Base-by-base conservation (phyloP, 2,797 vertebrate genomes). In the Paratrypauchen microcephalus region DNA sequence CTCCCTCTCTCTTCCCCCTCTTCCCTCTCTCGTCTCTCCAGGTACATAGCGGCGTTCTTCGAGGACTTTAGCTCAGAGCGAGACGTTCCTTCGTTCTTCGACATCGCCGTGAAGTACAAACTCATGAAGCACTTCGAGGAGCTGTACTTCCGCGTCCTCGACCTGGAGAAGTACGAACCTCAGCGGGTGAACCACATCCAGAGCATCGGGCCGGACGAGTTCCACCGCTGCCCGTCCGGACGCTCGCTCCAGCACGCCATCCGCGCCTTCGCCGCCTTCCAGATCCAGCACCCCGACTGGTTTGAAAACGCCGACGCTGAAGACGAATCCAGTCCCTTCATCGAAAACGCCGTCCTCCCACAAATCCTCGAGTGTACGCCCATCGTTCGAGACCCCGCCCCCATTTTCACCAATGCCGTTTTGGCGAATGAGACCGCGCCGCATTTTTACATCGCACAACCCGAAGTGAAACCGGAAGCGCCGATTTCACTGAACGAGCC, bases 91-190 rank as follows among this genome's bases (percentile, higher is more conserved):
- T 96, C 96, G 0, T 90, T 95, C 9, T 97, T 99, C 68, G 91
- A 95, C 4, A 90, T 97, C 9, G 92, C 89, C 0, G 86, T 96
- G 60, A 94, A 91, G 71, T 98, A 97, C 86, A 92, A 92, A 0
- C 93, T 99, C 69, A 97, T 97, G 95, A 95, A 95, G 80, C 94
- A 94, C 57, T 96, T 99, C 5, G 96, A 99, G 74, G 95, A 97
- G 70, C 85, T 99, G 30, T 97, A 93, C 89, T 98, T 99, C 84
- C 93, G 96, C 21, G 94, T 99, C 69, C 88, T 97, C 74, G 95
- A 96, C 69, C 24, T 95, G 36, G 97, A 99, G 81, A 97, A 96
- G 85, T 96, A 97, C 58, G 93, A 95, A 66, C 96, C 96, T 0
- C 94, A 92, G n/a, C 91, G 85, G 11, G 92, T 96, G 72, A 94